Base-by-base conservation (phyloP, 2,888 invertebrate species). In the Petrolisthes manimaculis region DNA sequence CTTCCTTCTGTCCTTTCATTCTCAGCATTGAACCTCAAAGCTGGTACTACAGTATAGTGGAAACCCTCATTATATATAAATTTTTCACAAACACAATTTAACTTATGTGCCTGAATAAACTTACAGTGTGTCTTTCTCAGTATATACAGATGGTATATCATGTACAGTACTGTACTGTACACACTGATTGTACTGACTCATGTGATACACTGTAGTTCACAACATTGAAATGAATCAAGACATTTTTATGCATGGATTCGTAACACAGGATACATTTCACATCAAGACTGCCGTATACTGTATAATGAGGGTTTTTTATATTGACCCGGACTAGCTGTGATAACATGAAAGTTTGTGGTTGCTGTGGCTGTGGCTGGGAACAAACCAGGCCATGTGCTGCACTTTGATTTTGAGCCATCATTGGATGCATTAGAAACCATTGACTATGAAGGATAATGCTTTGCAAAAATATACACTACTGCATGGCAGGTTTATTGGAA, bases 401-500 rank as follows among this genome's bases (percentile, higher is more conserved):
- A 75, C 51, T 84, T 75, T 88, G 14, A 81, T 75, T 81, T 84
- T 88, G 67, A 84, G 74, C 67, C 75, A 81, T 74, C 61, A 79
- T 88, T 84, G 56, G 80, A 83, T 84, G 88, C 84, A 81, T 80
- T 84, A 84, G 84, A 84, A 78, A 84, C n/a, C 81, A 14, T 81
- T 88, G 56, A 88, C 79, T 56, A 88, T 69, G 14, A 74, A 88
- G 78, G 53, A 74, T 84, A 74, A 88, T 84, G 75, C 84, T 88
- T 83, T 83, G 83, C 77, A 86, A 86, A 69, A 53, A 82, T 9
- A 80, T 8, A 37, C 86, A 88, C 84, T 51, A 84, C 54, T 88
- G 88, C 88, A 88, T 88, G 88, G 88, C 88, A 88, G 88, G 80
- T 75, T 88, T 88, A 74, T 71, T 74, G 84, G 78, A 88, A 84